Evolutionary conservation across 2,888 invertebrate genomes (phyloP), one percentile per base, ranked within the genome.

Genomic region (Escarpia spicata): DNA sequence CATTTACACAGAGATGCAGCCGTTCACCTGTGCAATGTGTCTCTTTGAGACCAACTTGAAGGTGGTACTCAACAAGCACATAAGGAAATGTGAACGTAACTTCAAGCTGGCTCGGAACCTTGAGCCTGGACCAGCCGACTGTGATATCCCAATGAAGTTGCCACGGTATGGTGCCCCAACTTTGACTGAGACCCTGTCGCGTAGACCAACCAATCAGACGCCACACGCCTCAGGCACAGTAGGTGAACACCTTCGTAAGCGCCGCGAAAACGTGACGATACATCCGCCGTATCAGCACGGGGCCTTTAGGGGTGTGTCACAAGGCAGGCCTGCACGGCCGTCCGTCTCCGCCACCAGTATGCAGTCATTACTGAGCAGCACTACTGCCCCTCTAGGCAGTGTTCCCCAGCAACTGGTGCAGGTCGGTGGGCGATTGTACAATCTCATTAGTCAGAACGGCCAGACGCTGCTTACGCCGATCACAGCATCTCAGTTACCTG

Each of bases 41-140:
- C 98, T 98, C 0, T 99, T 98, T 96, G 99, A 99, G 96, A 37
- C n/a, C 37, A 98, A 98, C 95, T 92, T 99, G 98, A 96, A 98
- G 98, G 52, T 98, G 98, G 96, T 97, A 75, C 75, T 99, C 95
- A 98, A 98, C 0, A 97, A 98, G 90, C 99, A 99, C 97, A 97
- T 98, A 94, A 97, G 98, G 93, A 98, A 98, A 2, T 99, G 99
- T 96, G 97, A 98, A 90, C 98, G 98, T 96, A 98, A 98, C 96
- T 99, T 98, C 97, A 98, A 98, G 96, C 98, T 98, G 0, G 98
- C 98, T 94, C 97, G 97, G 91, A 99, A 99, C 97, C 97, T 97
- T 94, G 98, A 98, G 94, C 98, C 99, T 8, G 92, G 95, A 12
- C 92, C 94, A 19, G 92, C 93, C 31, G 94, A 94, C 92, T 93